Evolutionary conservation across 2,113 vertebrate species (phyloP).

Genomic region (Azemiops feae): DNA sequence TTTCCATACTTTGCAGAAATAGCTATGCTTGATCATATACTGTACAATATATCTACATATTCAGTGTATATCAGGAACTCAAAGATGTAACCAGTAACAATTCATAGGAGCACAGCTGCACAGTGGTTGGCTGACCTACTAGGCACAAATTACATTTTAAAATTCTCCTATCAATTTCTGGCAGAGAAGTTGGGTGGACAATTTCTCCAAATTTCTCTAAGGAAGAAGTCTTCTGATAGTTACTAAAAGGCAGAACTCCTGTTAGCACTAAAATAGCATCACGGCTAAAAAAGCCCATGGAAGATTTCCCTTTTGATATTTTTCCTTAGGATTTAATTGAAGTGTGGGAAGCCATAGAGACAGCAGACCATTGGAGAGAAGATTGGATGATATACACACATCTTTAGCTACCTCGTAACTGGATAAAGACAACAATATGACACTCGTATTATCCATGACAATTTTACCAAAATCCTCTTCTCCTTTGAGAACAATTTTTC

Average conservation of each 20-base stretch:
- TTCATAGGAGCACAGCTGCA: background rate
- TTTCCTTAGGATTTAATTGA: background rate
- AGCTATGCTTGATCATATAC: background rate
- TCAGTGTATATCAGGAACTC: background rate
- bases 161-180: background rate
- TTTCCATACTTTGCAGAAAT: background rate
- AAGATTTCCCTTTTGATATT: background rate
- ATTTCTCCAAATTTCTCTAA: background rate
- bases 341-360: background rate
- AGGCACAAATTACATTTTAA: background rate
- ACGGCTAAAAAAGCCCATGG: background rate
- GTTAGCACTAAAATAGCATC: background rate
- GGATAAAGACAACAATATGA: background rate
- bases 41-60: background rate
- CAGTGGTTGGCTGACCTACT: background rate
- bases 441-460: background rate
- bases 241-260: background rate
- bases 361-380: background rate
- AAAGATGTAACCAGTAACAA: background rate
- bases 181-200: background rate
- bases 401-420: background rate
- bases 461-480: background rate
- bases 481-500: background rate
- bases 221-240: background rate
- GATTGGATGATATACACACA: background rate